phyloP scores from a whole-genome alignment of 92 coral and sea anemone genomes.

The Muricea muricata region DNA sequence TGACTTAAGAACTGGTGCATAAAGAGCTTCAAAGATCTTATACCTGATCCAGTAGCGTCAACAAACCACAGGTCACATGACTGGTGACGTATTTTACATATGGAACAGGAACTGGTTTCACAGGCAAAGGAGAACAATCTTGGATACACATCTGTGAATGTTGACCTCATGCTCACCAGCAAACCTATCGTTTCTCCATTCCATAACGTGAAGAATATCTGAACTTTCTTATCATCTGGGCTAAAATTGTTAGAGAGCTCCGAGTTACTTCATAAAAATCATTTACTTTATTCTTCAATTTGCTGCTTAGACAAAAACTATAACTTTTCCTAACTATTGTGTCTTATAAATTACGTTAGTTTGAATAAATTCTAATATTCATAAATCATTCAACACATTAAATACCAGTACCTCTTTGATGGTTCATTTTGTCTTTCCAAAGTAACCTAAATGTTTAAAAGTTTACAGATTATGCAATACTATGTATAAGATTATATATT shows the following conservation, averaged over 20 bases:
- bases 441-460: constrained; percentile 2
- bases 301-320: too few relatives aligned
- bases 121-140: constrained; percentile 14
- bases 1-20: too few relatives aligned
- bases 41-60: constrained; percentile 21
- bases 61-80: constrained; percentile 15
- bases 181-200: constrained; percentile 31
- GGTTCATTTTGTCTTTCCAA: constrained; percentile 9
- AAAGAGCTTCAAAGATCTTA: not conserved
- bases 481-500: not conserved
- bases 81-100: constrained; percentile 19
- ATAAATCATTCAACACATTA: not conserved
- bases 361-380: too few relatives aligned
- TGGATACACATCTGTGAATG: constrained; percentile 4
- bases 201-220: constrained; percentile 33
- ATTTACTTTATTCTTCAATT: too few relatives aligned
- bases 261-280: too few relatives aligned
- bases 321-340: too few relatives aligned
- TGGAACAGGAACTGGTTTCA: not conserved
- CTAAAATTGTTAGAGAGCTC: too few relatives aligned
- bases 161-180: not conserved
- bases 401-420: constrained; percentile 2
- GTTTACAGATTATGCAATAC: too few relatives aligned
- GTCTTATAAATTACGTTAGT: too few relatives aligned
- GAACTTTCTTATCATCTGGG: not conserved